Percentiles rank a stretch among this genome's conserved stretches.
Evolutionary conservation across 2,113 vertebrate species (phyloP).

Genomic region (Brienomyrus brachyistius): DNA sequence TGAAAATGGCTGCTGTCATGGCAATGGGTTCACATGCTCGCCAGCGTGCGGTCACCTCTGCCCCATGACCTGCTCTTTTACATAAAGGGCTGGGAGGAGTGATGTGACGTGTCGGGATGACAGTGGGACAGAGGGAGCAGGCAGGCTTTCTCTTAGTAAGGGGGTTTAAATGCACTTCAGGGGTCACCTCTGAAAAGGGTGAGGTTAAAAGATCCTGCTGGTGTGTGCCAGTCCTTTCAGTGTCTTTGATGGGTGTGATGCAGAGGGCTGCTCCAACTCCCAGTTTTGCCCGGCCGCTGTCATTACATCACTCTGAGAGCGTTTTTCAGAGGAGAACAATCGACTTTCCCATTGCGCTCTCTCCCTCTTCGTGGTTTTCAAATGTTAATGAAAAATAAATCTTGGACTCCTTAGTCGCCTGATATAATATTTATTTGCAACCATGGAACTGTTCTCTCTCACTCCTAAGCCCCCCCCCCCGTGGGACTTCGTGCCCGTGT

Average conservation of each 20-base stretch:
- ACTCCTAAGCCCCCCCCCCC: not conserved
- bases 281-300: not conserved
- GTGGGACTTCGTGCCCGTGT: not conserved
- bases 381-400: slow-evolving; percentile 7
- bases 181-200: not conserved
- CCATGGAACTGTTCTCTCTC: not conserved
- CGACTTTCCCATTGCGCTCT: not conserved
- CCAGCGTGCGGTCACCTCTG: slow-evolving; percentile 1
- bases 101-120: not conserved
- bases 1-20: slow-evolving; percentile 6
- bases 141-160: not conserved
- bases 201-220: not conserved
- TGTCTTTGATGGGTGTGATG: not conserved
- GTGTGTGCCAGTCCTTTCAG: slow-evolving; percentile 10
- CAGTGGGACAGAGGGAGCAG: not conserved
- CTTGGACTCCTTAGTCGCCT: not conserved
- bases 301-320: not conserved
- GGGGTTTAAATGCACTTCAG: not conserved
- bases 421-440: not conserved
- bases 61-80: not conserved
- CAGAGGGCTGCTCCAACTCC: not conserved
- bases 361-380: not conserved
- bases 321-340: not conserved
- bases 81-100: not conserved
- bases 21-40: not conserved